Evolutionary conservation across 2,888 invertebrate species (phyloP), one percentile per base, ranked within the genome.

Genomic region (Drosophila bunnanda): DNA sequence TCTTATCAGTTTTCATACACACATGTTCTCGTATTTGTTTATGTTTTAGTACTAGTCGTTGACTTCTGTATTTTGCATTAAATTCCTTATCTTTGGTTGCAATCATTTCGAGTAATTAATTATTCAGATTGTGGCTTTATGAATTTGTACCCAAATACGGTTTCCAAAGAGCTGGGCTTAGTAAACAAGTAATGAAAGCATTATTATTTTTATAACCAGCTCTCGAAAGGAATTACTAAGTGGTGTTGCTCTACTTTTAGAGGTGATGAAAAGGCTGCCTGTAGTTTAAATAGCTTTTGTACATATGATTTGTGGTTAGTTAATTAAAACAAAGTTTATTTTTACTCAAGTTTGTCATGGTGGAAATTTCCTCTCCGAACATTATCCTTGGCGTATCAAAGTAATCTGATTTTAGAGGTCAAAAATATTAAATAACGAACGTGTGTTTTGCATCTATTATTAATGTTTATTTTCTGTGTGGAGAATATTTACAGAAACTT

Each of bases 41-140:
- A 52, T 65, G 65, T 66, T 66, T 66, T 12, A 52, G 13, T 32
- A 58, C 46, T 44, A 65, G 52, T 38, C 50, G 64, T n/a, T 41
- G 64, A 32, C 65, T 64, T 22, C 30, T 64, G 52, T 39, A n/a
- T 65, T 65, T 65, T 64, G 64, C 64, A 65, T 65, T 64, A 34
- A 32, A 25, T 3, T 30, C 50, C 41, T 65, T 20, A 65, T 65
- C 65, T 28, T 6, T 3, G 17, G 30, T 20, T 43, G 65, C 65
- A 65, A 64, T 64, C 65, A 28, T 28, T 53, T 66, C 22, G n/a
- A 64, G 64, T 43, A 64, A 64, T 52, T 52, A 66, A 46, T 67
- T 67, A 54, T 54, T 66, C 46, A 39, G 65, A 65, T 66, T 66
- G 34, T 8, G 48, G 15, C 34, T 70, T 60, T 54, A 70, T 67